Evolutionary conservation across 2,888 invertebrate genomes (phyloP).

Genomic region (Microctonus hyperodae): DNA sequence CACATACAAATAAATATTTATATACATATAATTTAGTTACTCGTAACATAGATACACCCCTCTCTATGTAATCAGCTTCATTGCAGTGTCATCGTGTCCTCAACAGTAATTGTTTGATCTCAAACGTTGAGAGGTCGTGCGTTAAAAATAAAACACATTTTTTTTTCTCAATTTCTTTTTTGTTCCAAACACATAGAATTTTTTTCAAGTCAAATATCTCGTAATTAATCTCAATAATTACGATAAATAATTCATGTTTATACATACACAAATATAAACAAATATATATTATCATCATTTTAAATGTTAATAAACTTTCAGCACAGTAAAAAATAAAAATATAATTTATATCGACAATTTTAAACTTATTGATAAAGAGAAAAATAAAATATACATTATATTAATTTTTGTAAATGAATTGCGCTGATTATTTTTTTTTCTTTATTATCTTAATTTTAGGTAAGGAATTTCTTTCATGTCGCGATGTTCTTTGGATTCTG

Average conservation of each 20-base stretch:
- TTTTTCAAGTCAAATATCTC: background rate
- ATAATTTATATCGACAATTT: background rate
- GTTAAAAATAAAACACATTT: background rate
- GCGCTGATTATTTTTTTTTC: too few species aligned
- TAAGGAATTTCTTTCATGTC: conserved; percentile 55
- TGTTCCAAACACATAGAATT: background rate
- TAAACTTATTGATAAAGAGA: background rate
- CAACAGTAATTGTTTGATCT: background rate
- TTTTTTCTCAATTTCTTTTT: background rate
- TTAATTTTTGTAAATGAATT: too few species aligned
- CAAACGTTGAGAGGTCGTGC: background rate
- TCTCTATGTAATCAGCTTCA: background rate
- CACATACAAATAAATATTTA: too few species aligned
- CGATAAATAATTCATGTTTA: background rate
- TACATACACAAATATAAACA: background rate
- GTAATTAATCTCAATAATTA: background rate
- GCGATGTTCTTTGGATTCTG: conserved; percentile 69
- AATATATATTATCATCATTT: background rate
- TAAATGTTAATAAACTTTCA: background rate
- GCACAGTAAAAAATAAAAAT: background rate
- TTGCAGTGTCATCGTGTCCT: background rate
- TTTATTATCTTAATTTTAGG: conserved; percentile 34
- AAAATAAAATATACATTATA: background rate
- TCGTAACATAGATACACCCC: background rate
- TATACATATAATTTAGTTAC: background rate